Conservation (phyloP, 2,797 vertebrate species). For the Helostoma temminkii region DNA sequence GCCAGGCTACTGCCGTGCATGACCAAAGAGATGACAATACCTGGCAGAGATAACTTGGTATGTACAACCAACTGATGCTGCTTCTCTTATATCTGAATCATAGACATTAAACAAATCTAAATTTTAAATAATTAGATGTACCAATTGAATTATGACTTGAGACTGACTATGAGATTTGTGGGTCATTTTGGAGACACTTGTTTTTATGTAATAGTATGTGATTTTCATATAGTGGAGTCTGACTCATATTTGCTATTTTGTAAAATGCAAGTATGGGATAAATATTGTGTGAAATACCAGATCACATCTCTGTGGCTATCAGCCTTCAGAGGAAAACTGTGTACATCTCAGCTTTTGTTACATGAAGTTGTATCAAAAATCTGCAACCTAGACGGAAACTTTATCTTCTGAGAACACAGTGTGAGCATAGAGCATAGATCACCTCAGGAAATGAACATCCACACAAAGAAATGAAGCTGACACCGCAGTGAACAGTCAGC, state of each 20-base stretch:
- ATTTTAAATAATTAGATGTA: neutral
- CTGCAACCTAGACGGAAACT: slow-evolving; percentile 47
- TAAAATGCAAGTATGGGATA: neutral
- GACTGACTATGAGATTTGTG: no score
- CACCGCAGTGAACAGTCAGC: neutral
- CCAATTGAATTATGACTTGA: no score
- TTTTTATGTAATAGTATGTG: neutral
- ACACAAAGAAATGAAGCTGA: slow-evolving; percentile 38
- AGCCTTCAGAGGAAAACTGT: neutral
- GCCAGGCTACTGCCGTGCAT: slow-evolving; percentile 31
- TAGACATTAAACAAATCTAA: neutral
- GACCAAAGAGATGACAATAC: slow-evolving; percentile 32
- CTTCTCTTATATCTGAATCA: neutral
- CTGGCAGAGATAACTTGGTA: slow-evolving; percentile 1
- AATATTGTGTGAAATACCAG: slow-evolving; percentile 8
- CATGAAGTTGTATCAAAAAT: slow-evolving; percentile 30
- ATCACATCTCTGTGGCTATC: slow-evolving; percentile 7
- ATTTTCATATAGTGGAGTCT: slow-evolving; percentile 3
- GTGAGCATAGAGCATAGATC: slow-evolving; percentile 44
- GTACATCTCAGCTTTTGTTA: slow-evolving; percentile 20
- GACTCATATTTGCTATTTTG: neutral
- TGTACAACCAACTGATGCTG: slow-evolving; percentile 4
- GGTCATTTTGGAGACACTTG: no score
- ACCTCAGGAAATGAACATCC: slow-evolving; percentile 60
- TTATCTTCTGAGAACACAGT: slow-evolving; percentile 38